Base-by-base conservation (phyloP, 2,113 vertebrate genomes). In the Pterocles gutturalis region DNA sequence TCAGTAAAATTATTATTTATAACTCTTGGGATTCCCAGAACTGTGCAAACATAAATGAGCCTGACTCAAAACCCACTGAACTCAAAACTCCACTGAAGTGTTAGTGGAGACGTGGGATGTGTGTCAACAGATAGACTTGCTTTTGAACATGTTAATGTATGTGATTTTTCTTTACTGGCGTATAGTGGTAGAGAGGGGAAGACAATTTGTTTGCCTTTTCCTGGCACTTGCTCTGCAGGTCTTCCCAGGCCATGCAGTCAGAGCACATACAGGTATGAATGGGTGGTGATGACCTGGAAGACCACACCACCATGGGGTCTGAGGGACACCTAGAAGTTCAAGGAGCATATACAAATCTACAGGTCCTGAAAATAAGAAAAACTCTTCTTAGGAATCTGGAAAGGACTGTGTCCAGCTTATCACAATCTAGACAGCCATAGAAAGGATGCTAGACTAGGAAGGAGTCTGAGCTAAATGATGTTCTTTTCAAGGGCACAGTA, bases 51-150 rank as follows among this genome's bases (percentile, higher is more conserved):
- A 33, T 46, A 87, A 78, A 54, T 19, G 1, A 49, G 7, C 4
- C 26, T 41, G 28, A 73, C 48, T 57, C 36, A 84, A 80, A 88
- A 16, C 8, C 7, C 29, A 75, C 24, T 62, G 46, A 79, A n/a
- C 7, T 33, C 41, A 41, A 41, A 41, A 41, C 41, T 41, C 41
- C 41, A 41, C 41, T 41, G 41, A 43, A 64, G 5, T 14, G 24
- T 15, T 64, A 17, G 13, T 49, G 17, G 15, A 34, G n/a, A 34
- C 0, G 0, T 13, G 22, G 34, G 46, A 31, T 46, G 2, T 15
- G 3, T 38, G 22, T 15, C 15, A 10, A 28, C 12, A 76, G 15
- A 61, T 0, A 51, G 21, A 31, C 5, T 75, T 69, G 31, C 5
- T 73, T 85, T 85, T 69, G 31, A 41, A 77, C 10, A 11, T 13